A percentile compares a stretch with the other conserved stretches of the same genome.
Evolutionary conservation across 2,113 vertebrate species (phyloP).

Genomic region (Glaucidium brasilianum): DNA sequence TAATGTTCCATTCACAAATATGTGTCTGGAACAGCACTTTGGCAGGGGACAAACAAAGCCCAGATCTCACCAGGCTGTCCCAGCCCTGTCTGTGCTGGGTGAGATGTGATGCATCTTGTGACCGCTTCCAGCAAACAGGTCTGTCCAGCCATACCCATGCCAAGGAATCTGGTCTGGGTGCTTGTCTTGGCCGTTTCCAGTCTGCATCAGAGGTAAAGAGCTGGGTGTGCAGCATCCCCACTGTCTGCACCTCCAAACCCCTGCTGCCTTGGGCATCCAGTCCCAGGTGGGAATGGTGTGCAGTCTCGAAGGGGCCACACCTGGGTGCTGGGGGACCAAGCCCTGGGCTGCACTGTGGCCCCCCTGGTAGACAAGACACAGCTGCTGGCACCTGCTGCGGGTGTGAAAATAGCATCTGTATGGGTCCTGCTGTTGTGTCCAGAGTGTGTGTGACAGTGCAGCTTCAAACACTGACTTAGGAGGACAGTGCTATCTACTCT

Average conservation of each 20-base stretch:
- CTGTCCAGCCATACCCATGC: neutral
- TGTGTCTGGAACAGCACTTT: accelerated
- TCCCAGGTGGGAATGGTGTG: neutral
- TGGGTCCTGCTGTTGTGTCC: neutral
- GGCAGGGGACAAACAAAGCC: neutral
- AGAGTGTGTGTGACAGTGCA: neutral
- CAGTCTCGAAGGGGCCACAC: neutral
- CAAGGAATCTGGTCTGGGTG: neutral
- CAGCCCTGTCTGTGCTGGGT: neutral
- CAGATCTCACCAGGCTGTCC: neutral
- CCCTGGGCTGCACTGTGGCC: neutral
- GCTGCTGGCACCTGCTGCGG: neutral
- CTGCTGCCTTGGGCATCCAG: neutral
- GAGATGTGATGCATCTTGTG: neutral
- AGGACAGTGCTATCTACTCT: neutral
- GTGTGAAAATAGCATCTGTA: neutral
- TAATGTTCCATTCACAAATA: neutral
- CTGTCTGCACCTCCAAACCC: neutral
- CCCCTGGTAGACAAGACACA: neutral
- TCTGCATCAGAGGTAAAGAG: neutral
- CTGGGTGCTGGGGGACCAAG: neutral
- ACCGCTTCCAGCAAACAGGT: neutral
- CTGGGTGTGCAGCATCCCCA: neutral
- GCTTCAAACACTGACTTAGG: neutral
- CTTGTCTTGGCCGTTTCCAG: neutral